Evolutionary conservation across 2,113 vertebrate species (phyloP).

Genomic region (Panthera leo): DNA sequence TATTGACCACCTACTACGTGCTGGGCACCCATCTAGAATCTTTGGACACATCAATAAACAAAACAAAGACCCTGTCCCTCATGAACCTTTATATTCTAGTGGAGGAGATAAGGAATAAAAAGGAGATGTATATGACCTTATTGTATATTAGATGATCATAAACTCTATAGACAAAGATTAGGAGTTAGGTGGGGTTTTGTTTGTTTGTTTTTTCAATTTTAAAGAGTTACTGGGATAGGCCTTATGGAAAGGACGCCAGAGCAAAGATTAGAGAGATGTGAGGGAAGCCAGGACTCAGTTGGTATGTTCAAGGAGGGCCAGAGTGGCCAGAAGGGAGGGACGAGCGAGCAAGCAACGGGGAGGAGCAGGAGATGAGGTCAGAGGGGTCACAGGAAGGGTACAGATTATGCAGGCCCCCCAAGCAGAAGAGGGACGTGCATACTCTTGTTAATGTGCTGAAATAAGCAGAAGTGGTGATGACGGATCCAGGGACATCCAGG

Average conservation of each 20-base stretch:
- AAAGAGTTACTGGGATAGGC: neutral
- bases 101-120: neutral
- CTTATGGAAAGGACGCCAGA: neutral
- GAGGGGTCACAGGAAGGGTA: neutral
- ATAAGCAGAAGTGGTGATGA: neutral
- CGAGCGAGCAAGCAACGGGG: accelerated
- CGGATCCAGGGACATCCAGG: neutral
- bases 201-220: neutral
- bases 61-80: neutral
- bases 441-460: neutral
- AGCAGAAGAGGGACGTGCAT: neutral
- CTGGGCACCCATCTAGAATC: neutral
- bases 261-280: neutral
- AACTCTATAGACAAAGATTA: neutral
- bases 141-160: neutral
- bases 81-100: neutral
- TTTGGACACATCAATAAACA: neutral
- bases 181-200: neutral
- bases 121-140: neutral
- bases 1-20: neutral
- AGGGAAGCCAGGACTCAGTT: neutral
- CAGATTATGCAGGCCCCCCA: neutral
- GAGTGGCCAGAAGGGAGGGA: neutral
- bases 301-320: neutral
- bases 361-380: neutral